A percentile compares a stretch with the other conserved stretches of the same genome.
These are phyloP conservation scores for Saccostrea echinata DNA, from an alignment of 1,140 invertebrate species.

Conservation along the genomic window DNA sequence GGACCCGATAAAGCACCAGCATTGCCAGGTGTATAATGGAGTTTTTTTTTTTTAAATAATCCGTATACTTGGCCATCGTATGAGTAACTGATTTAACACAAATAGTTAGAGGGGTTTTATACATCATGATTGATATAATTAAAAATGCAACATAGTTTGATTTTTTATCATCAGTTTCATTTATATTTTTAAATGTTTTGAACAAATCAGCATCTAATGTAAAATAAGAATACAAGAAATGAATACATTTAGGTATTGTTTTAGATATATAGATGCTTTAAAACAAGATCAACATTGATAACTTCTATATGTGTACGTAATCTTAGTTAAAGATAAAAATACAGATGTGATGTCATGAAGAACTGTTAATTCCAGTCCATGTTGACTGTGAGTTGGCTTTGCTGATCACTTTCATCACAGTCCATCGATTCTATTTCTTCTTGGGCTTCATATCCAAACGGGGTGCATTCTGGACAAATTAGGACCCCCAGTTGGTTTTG, in stretches of 20 bases:
- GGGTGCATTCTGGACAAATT: conserved; percentile 41
- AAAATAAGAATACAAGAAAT: no score
- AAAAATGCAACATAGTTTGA: no score
- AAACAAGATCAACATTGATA: no score
- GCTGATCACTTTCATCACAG: background rate
- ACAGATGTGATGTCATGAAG: no score
- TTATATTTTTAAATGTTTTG: no score
- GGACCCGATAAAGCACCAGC: background rate
- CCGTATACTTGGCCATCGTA: background rate
- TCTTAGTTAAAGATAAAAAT: background rate
- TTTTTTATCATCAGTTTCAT: no score
- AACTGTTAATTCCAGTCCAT: background rate
- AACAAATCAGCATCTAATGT: no score
- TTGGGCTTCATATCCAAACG: conserved; percentile 16
- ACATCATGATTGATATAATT: no score
- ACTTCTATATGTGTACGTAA: background rate
- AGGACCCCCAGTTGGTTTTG: conserved; percentile 19
- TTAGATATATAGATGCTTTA: no score
- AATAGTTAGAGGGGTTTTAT: no score
- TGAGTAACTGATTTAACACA: background rate
- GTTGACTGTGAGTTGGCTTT: background rate
- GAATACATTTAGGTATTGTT: no score
- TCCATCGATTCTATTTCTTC: background rate
- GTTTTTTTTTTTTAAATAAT: conserved; percentile 14
- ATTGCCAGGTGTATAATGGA: background rate